Conservation (phyloP, 1,140 invertebrate species). For the Pomacea maculata region DNA sequence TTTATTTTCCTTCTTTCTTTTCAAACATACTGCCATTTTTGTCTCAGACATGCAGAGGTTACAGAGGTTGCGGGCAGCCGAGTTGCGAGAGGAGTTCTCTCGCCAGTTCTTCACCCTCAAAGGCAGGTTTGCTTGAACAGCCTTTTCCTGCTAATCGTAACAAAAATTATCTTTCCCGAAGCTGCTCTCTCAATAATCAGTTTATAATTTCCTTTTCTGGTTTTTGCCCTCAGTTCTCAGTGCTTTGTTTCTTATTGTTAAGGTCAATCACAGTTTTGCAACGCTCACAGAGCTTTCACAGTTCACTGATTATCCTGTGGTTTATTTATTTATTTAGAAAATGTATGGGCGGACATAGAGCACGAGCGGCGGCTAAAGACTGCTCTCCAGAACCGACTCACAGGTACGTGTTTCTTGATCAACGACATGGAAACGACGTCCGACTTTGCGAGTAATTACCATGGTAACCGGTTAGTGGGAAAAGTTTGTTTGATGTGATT, state of each 20-base stretch:
- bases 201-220: not conserved
- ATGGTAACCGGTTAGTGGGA: too few relatives aligned
- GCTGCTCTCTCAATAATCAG: too few relatives aligned
- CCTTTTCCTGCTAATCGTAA: not conserved
- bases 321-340: constrained; percentile 15
- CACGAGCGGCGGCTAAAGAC: constrained; percentile 11
- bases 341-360: constrained; percentile 19
- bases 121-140: not conserved
- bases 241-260: not conserved
- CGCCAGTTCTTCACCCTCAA: constrained; percentile 12
- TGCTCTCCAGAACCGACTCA: constrained; percentile 13
- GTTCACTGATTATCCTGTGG: too few relatives aligned
- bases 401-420: constrained; percentile 6
- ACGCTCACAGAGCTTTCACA: too few relatives aligned
- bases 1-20: not conserved
- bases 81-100: constrained; percentile 16
- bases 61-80: not conserved
- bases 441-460: too few relatives aligned
- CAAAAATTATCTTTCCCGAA: too few relatives aligned
- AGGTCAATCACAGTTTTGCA: too few relatives aligned
- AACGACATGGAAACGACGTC: too few relatives aligned
- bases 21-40: not conserved
- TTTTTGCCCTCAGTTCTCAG: not conserved
- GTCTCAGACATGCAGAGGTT: not conserved
- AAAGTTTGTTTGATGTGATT: too few relatives aligned